These are phyloP conservation scores for Plemyria rubiginata DNA, from an alignment of 2,888 invertebrate genomes.

Conservation along the genomic window DNA sequence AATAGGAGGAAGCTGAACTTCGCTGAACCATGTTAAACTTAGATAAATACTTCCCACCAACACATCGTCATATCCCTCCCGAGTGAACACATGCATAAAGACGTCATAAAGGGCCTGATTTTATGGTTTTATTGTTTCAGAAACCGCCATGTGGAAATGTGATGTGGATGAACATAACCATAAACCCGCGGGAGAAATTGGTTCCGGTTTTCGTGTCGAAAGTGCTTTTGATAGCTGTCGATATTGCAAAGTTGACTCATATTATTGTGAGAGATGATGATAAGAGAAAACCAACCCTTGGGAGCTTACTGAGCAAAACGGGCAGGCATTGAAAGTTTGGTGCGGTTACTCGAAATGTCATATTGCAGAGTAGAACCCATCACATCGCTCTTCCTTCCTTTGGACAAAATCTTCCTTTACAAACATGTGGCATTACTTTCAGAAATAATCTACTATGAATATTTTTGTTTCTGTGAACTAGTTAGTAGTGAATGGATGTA, in stretches of 20 bases:
- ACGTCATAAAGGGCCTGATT: conserved; percentile 50
- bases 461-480: no score
- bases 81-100: conserved; percentile 52
- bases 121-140: conserved; percentile 54
- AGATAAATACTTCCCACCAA: conserved; percentile 43
- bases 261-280: background rate
- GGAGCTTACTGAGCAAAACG: no score
- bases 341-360: no score
- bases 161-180: conserved; percentile 33
- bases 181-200: conserved; percentile 49
- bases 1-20: conserved; percentile 34
- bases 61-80: conserved; percentile 49
- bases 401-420: no score
- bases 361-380: no score
- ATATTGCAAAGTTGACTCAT: conserved; percentile 6
- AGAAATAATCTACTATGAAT: no score
- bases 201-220: conserved; percentile 48
- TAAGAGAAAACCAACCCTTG: no score
- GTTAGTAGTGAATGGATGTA: no score
- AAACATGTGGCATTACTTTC: no score
- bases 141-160: conserved; percentile 20
- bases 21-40: conserved; percentile 16
- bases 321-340: no score
- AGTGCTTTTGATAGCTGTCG: conserved; percentile 11
- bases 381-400: no score